Conservation (phyloP, 2,797 vertebrate genomes). For the Pangasius sanitwongsei region DNA sequence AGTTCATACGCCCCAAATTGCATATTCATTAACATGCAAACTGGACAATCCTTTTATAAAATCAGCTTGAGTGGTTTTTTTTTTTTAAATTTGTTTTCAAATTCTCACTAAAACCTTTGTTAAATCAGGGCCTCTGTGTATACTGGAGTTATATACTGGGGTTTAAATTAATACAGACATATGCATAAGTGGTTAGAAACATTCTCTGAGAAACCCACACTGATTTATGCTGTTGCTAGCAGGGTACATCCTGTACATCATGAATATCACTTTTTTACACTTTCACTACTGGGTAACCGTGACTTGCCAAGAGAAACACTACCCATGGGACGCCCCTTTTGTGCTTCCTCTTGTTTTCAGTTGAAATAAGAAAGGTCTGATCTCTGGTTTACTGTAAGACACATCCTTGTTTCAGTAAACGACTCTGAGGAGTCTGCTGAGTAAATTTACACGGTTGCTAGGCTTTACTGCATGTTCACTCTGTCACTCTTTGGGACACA, state of each 20-base stretch:
- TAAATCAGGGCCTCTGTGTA: background rate
- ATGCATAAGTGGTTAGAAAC: background rate
- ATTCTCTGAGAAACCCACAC: background rate
- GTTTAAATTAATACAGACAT: no score
- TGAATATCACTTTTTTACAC: background rate
- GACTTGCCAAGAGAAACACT: slow-evolving; percentile 22
- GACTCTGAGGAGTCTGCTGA: background rate
- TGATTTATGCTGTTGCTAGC: background rate
- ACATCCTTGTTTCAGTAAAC: background rate
- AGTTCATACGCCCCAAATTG: background rate
- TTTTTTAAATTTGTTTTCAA: background rate
- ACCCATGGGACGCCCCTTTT: background rate
- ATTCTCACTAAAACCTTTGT: no score
- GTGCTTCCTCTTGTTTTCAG: slow-evolving; percentile 1
- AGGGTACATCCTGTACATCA: background rate
- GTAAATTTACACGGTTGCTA: background rate
- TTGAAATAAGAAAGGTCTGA: background rate
- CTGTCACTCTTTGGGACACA: background rate
- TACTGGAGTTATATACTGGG: background rate
- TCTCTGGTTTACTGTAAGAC: background rate
- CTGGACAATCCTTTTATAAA: background rate
- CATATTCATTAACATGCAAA: background rate
- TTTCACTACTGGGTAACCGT: background rate
- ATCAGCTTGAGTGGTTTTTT: background rate
- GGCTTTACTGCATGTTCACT: background rate